A percentile compares a stretch with the other conserved stretches of the same genome.
Evolutionary conservation across 1,140 invertebrate species (phyloP).

Genomic region (Oryctes rhinoceros): DNA sequence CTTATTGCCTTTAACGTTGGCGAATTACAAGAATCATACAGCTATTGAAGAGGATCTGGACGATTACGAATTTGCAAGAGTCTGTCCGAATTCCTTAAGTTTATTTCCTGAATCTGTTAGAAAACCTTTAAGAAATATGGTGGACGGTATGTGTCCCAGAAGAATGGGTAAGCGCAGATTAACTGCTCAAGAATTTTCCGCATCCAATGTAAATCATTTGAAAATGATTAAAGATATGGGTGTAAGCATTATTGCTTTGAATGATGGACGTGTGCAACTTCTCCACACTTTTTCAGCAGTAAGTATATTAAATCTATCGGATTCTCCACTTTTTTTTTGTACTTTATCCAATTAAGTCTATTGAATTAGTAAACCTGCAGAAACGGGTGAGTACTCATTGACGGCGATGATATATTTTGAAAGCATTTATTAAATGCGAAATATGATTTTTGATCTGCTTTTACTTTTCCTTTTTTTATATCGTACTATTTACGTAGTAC

Average conservation of each 20-base stretch:
- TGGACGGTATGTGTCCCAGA: slow-evolving; percentile 81
- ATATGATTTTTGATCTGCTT: no score
- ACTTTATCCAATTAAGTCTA: no score
- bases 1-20: slow-evolving; percentile 87
- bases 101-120: slow-evolving; percentile 82
- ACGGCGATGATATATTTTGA: no score
- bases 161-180: slow-evolving; percentile 68
- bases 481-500: no score
- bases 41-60: slow-evolving; percentile 64
- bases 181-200: slow-evolving; percentile 78
- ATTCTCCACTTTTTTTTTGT: no score
- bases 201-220: slow-evolving; percentile 90
- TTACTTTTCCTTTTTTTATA: no score
- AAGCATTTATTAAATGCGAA: no score
- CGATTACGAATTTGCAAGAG: slow-evolving; percentile 74
- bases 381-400: no score
- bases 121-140: slow-evolving; percentile 83
- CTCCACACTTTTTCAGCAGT: slow-evolving; percentile 86
- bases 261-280: slow-evolving; percentile 90
- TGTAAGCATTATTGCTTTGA: slow-evolving; percentile 87
- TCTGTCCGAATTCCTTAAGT: slow-evolving; percentile 86
- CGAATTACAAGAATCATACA: slow-evolving; percentile 45
- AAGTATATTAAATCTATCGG: no score
- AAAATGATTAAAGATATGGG: slow-evolving; percentile 92
- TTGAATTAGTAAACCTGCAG: no score